phyloP scores from a whole-genome alignment of 2,113 vertebrate species.

The Clarias macrocephalus region DNA sequence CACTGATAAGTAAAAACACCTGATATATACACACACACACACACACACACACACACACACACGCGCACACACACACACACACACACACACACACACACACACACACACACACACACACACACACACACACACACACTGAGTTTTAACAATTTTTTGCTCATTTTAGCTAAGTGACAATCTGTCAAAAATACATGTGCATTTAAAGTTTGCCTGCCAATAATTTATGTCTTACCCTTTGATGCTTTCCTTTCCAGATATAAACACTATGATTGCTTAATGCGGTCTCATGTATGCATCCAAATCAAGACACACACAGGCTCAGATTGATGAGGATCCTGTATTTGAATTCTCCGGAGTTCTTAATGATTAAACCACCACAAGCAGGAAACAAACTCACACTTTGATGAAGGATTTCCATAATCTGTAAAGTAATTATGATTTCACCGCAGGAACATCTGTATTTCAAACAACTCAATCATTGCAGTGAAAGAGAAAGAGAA shows the following conservation, averaged over 20 bases:
- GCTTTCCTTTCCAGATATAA: neutral
- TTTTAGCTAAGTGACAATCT: neutral
- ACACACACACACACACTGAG: neutral
- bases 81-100: too few relatives aligned
- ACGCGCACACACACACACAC: too few relatives aligned
- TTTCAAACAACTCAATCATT: constrained; percentile 38
- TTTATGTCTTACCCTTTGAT: neutral
- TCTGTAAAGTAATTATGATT: constrained; percentile 59
- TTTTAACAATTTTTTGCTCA: too few relatives aligned
- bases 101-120: too few relatives aligned
- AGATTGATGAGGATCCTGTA: constrained; percentile 29
- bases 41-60: neutral
- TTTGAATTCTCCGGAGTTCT: neutral
- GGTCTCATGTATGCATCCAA: constrained; percentile 1
- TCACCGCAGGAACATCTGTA: constrained; percentile 50
- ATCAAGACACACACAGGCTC: neutral
- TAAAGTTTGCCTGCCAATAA: neutral
- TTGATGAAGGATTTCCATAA: constrained; percentile 60
- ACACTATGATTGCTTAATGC: neutral
- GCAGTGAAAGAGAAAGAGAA: constrained; percentile 29
- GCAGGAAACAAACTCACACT: constrained; percentile 36
- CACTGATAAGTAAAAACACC: neutral
- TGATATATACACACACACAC: neutral
- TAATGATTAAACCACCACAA: constrained; percentile 32
- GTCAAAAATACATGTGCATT: neutral